Conservation (phyloP, 2,797 vertebrate species). For the Pteropus rufus region DNA sequence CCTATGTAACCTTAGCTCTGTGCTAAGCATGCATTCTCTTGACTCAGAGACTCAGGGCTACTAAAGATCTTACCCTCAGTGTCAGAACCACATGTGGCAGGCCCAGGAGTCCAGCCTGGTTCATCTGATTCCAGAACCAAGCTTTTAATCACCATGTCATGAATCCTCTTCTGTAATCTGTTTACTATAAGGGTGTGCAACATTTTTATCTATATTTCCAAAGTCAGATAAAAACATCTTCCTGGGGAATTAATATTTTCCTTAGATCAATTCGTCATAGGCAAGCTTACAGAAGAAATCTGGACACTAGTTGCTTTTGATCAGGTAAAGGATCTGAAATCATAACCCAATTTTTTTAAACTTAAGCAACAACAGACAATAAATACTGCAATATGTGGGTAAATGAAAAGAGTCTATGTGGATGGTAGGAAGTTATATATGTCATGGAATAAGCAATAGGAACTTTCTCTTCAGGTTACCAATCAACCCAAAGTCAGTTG, state of each 20-base stretch:
- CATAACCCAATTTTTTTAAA: conserved; percentile 19
- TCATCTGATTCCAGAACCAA: background rate
- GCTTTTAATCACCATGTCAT: background rate
- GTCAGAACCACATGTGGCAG: background rate
- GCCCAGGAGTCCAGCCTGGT: background rate
- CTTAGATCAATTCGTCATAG: background rate
- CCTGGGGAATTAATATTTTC: background rate
- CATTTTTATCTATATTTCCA: conserved; percentile 9
- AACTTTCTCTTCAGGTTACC: conserved; percentile 50
- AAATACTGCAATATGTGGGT: background rate
- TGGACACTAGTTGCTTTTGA: conserved; percentile 11
- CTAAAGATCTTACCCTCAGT: background rate
- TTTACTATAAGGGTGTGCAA: background rate
- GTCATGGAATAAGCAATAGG: background rate
- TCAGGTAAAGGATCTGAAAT: conserved; percentile 12
- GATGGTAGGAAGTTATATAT: background rate
- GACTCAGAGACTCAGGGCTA: background rate
- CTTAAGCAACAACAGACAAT: conserved; percentile 33
- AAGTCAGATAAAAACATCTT: background rate
- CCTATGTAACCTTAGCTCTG: background rate
- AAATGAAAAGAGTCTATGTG: background rate
- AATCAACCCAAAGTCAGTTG: conserved; percentile 31
- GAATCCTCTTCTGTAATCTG: background rate
- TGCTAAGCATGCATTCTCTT: background rate
- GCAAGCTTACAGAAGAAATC: conserved; percentile 19